Evolutionary conservation across 2,113 vertebrate genomes (phyloP).

Genomic region (Gavia stellata): DNA sequence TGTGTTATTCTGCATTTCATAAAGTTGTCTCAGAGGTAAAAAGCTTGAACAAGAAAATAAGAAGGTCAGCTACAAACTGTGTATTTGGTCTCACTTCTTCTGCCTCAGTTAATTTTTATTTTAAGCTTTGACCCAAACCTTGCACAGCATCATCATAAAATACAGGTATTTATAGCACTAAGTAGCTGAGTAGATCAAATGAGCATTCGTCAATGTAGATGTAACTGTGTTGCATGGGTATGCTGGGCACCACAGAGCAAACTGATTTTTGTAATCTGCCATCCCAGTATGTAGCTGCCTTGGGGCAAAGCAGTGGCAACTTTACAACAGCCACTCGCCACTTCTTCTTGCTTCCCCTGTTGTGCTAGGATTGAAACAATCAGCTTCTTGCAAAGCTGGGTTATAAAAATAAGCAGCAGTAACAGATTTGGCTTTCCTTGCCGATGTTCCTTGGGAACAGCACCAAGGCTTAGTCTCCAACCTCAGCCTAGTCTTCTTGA

Average conservation of each 20-base stretch:
- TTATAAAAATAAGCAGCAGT: background rate
- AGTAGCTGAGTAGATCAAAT: background rate
- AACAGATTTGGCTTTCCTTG: background rate
- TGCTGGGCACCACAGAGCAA: background rate
- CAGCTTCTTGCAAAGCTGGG: background rate
- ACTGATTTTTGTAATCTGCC: background rate
- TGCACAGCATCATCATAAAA: background rate
- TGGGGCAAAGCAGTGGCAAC: background rate
- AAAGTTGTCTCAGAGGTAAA: slow-evolving; percentile 4
- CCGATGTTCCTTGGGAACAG: accelerated
- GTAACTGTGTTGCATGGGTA: background rate
- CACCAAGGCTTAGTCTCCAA: background rate
- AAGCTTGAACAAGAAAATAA: background rate
- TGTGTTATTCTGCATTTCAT: background rate
- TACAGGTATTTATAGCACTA: background rate
- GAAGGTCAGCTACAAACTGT: background rate
- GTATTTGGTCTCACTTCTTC: background rate
- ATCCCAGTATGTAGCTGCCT: background rate
- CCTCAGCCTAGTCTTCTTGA: background rate
- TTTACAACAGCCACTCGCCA: background rate
- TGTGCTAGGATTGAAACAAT: background rate
- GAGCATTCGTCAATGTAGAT: background rate
- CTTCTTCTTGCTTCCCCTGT: background rate
- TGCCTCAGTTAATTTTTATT: background rate
- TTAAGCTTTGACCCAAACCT: background rate